Base-by-base conservation (phyloP, 2,888 invertebrate species). In the Philaethria dido region DNA sequence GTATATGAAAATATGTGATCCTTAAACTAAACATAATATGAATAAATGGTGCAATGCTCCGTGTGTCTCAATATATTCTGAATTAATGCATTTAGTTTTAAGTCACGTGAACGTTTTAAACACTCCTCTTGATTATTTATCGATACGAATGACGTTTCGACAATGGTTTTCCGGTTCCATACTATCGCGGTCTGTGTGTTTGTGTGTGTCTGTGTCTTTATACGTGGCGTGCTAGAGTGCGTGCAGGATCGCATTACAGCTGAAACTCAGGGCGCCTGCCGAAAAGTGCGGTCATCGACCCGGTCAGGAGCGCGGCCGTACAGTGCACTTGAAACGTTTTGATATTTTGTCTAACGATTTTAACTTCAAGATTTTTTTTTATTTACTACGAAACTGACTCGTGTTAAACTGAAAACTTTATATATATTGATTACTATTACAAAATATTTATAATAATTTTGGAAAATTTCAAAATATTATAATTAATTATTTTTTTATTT, bases 201-300 rank as follows among this genome's bases (percentile, higher is more conserved):
- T 63, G 73, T 69, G 73, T 69, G 70, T 73, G 71, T 64, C 72
- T 69, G 73, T 70, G 72, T 74, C 66, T 68, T 68, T 66, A 71
- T 62, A 62, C 47, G 57, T 45, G n/a, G 36, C 67, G 75, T 69
- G 77, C 55, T 65, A 74, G 86, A 84, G 82, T 86, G 88, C 74
- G 83, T 80, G 80, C 86, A 88, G 90, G 91, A 89, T 90, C 89
- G 83, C 84, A 80, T 92, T 91, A 90, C 92, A 92, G 91, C 92
- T 92, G 92, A 92, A 92, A 92, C 89, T 83, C 81, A 80, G 89
- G 84, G 87, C 88, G 89, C 89, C 88, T 90, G 91, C 92, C 92
- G 92, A 92, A 92, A 92, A 91, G 82, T 81, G 82, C 86, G 92
- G 89, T 87, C 91, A 80, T 78, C 83, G 90, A 92, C 89, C 92